A percentile compares a stretch with the other conserved stretches of the same genome.
These are phyloP conservation scores for Emydocephalus ijimae DNA, from an alignment of 2,113 vertebrate genomes.

Conservation along the genomic window DNA sequence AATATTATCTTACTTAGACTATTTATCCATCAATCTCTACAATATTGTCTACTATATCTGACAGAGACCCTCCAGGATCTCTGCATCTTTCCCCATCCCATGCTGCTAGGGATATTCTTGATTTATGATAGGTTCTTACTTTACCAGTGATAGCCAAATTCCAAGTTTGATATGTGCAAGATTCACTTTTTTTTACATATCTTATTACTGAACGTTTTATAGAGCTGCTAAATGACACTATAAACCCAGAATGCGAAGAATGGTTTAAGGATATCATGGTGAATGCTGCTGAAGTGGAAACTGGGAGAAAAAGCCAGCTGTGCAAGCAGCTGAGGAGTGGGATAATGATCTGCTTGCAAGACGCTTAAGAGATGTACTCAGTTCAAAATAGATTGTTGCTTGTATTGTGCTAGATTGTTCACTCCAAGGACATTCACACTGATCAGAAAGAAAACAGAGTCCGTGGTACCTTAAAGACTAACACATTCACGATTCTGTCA, in stretches of 20 bases:
- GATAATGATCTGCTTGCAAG: conserved; percentile 12
- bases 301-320: not conserved
- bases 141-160: not conserved
- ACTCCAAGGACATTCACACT: not conserved
- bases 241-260: not conserved
- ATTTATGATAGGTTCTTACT: not conserved
- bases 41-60: not conserved
- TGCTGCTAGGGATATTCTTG: not conserved
- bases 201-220: not conserved
- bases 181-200: not conserved
- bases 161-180: not conserved
- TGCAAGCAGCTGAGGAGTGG: not conserved
- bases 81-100: not conserved
- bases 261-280: not conserved
- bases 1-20: not conserved
- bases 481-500: not conserved
- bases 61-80: not conserved
- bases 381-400: not conserved
- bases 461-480: not conserved
- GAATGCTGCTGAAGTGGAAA: conserved; percentile 11
- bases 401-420: not conserved
- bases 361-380: not conserved
- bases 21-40: not conserved
- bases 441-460: not conserved
- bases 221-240: not conserved